phyloP scores from a whole-genome alignment of 2,113 vertebrate genomes.

The Gadus chalcogrammus region DNA sequence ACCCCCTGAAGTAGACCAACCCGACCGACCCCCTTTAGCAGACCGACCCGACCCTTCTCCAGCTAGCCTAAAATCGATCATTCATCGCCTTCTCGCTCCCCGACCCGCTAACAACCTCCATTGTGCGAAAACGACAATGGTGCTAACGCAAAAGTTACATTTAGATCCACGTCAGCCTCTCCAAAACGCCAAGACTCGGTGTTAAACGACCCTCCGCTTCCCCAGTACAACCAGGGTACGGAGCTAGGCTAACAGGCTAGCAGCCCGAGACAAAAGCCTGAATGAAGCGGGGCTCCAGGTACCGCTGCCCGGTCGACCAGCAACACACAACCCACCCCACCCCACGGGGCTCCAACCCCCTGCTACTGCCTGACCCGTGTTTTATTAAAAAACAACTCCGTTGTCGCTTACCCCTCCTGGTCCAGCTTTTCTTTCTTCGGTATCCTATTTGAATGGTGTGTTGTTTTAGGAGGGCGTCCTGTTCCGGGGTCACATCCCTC shows the following conservation, averaged over 20 bases:
- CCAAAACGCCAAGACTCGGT: neutral
- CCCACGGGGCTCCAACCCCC: neutral
- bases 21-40: slow-evolving; percentile 22
- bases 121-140: neutral
- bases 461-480: slow-evolving; percentile 75
- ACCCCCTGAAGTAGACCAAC: no score
- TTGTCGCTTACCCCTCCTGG: slow-evolving; percentile 76
- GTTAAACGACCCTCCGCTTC: slow-evolving; percentile 6
- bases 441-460: slow-evolving; percentile 74
- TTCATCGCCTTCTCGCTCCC: slow-evolving; percentile 16
- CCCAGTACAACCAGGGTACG: slow-evolving; percentile 31
- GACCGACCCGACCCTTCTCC: neutral
- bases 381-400: slow-evolving; percentile 1
- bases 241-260: slow-evolving; percentile 60
- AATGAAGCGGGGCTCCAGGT: slow-evolving; percentile 74
- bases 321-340: slow-evolving; percentile 28
- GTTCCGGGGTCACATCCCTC: slow-evolving; percentile 84
- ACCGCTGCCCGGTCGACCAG: slow-evolving; percentile 39
- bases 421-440: slow-evolving; percentile 75
- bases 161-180: neutral
- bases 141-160: neutral
- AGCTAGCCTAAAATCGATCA: slow-evolving; percentile 43
- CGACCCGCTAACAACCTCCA: slow-evolving; percentile 1
- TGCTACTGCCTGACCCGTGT: neutral
- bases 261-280: slow-evolving; percentile 77